phyloP scores from a whole-genome alignment of 2,888 invertebrate genomes.

The Melolontha melolontha region DNA sequence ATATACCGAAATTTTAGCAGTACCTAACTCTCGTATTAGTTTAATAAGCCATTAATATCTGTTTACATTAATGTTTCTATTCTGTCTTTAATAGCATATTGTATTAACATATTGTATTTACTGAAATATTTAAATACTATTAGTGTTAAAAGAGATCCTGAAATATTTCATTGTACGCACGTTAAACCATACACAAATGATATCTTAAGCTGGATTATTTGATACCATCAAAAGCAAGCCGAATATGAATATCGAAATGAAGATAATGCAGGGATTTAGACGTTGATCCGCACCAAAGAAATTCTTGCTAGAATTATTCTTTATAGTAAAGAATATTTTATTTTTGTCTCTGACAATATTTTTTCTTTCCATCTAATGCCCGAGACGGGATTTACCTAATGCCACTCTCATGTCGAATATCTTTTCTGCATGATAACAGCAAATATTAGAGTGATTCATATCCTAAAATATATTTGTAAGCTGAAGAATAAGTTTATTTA shows the following conservation, averaged over 20 bases:
- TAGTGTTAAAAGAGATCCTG: too few species aligned
- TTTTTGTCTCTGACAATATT: conserved; percentile 27
- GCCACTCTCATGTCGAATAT: neutral
- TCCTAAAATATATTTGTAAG: neutral
- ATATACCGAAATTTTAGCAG: too few species aligned
- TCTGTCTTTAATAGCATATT: too few species aligned
- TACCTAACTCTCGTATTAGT: too few species aligned
- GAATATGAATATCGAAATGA: conserved; percentile 33
- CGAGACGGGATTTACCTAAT: conserved; percentile 9
- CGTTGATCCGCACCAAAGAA: conserved; percentile 8
- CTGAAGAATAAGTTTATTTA: too few species aligned
- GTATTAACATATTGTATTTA: too few species aligned
- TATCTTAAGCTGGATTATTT: conserved; percentile 4
- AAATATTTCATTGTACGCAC: too few species aligned
- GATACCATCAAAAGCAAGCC: conserved; percentile 10
- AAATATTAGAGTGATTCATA: neutral
- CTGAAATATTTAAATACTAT: too few species aligned
- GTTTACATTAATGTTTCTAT: too few species aligned
- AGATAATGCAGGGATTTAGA: neutral
- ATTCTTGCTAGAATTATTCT: conserved; percentile 13
- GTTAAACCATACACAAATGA: too few species aligned
- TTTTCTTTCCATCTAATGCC: conserved; percentile 8
- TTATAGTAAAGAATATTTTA: conserved; percentile 20
- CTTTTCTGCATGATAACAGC: conserved; percentile 18
- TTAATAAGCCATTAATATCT: too few species aligned